Evolutionary conservation across 2,888 invertebrate species (phyloP), one percentile per base, ranked within the genome.

Genomic region (Melitaea athalia): DNA sequence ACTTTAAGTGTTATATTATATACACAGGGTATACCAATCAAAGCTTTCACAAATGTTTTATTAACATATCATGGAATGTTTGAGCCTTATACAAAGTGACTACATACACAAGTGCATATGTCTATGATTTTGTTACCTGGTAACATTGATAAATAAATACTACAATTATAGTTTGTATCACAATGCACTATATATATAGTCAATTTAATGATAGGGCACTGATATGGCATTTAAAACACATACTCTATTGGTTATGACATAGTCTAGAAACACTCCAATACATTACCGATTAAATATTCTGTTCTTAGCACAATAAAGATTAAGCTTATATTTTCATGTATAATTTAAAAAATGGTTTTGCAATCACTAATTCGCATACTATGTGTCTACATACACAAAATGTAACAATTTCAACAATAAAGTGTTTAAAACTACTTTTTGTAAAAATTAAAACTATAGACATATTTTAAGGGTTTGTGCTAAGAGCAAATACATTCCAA

Each of bases 11-110:
- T 72, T 66, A 72, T 69, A 69, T 69, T 74, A 73, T 72, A 75
- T 74, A 75, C 73, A 76, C 78, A 74, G 78, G 81, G 78, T 81
- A 81, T 81, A 88, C 85, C 85, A 86, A 89, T 87, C 81, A 81
- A 83, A 84, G 81, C 83, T 84, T 87, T 85, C 78, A 86, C 79
- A 84, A 71, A 71, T 85, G 82, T 85, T 86, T 85, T 85, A 83
- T 83, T 79, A 79, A 83, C 84, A 86, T 86, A 85, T 88, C 83
- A 87, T 92, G 91, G 91, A 92, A 92, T 92, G 91, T 92, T 90
- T 86, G 87, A 90, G 89, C 89, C 86, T 86, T 86, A 79, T 78
- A 80, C 77, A 79, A 81, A 81, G 81, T 84, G 85, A 86, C 86
- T 86, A 85, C 84, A 85, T 83, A 87, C 81, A 81, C 75, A 79